Evolutionary conservation across 2,888 invertebrate genomes (phyloP).

Genomic region (Acleris sparsana): DNA sequence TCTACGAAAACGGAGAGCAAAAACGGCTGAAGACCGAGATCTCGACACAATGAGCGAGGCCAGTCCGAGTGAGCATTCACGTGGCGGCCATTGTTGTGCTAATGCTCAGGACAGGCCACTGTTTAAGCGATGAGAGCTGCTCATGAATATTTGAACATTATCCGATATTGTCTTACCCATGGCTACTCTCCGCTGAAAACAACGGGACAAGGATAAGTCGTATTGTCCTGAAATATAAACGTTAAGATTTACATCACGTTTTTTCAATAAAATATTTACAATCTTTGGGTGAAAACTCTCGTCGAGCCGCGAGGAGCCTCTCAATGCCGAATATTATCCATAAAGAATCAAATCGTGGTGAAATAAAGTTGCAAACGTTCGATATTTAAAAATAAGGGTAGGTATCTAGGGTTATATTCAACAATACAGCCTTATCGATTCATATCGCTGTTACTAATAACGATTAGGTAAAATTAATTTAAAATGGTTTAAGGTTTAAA

Average conservation of each 20-base stretch:
- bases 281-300: conserved; percentile 20
- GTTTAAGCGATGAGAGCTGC: conserved; percentile 50
- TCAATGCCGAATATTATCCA: conserved; percentile 30
- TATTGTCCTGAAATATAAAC: conserved; percentile 14
- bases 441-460: background rate
- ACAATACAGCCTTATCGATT: background rate
- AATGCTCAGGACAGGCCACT: conserved; percentile 65
- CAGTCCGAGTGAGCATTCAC: conserved; percentile 61
- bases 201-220: conserved; percentile 36
- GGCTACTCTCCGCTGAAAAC: conserved; percentile 58
- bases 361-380: background rate
- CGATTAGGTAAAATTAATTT: background rate
- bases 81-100: conserved; percentile 70
- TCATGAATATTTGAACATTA: conserved; percentile 83
- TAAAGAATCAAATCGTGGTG: conserved; percentile 10
- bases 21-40: conserved; percentile 56
- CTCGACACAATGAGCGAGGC: conserved; percentile 65
- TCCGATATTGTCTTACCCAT: conserved; percentile 66
- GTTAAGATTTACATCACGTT: conserved; percentile 29
- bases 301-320: conserved; percentile 14
- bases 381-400: background rate
- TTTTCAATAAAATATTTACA: conserved; percentile 27
- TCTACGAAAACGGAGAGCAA: conserved; percentile 38
- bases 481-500: too few relatives aligned
- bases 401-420: background rate